Evolutionary conservation across 2,113 vertebrate species (phyloP).

Genomic region (Halcyon senegalensis): DNA sequence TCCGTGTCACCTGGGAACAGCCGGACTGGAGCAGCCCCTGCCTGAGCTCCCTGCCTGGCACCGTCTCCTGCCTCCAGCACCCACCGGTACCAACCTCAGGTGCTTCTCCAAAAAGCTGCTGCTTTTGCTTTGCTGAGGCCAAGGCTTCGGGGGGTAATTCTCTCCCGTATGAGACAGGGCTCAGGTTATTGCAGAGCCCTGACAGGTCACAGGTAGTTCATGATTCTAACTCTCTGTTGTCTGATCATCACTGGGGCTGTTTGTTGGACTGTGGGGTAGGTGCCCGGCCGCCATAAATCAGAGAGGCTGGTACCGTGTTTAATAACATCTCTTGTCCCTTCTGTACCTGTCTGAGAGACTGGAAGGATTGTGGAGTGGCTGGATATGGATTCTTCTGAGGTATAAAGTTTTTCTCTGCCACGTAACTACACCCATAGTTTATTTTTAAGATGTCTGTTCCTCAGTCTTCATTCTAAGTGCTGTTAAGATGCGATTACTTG

Average conservation of each 20-base stretch:
- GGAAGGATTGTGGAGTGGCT: not conserved
- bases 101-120: not conserved
- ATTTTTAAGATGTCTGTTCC: not conserved
- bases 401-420: not conserved
- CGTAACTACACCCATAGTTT: not conserved
- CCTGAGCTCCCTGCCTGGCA: not conserved
- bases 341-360: not conserved
- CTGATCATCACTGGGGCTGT: not conserved
- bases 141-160: not conserved
- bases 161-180: not conserved
- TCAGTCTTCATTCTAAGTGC: not conserved
- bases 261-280: not conserved
- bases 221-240: not conserved
- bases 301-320: not conserved
- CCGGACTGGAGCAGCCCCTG: not conserved
- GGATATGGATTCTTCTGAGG: not conserved
- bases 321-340: not conserved
- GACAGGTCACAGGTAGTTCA: not conserved
- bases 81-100: not conserved
- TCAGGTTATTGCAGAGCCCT: not conserved
- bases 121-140: not conserved
- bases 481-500: not conserved
- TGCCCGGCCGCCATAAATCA: fast-evolving
- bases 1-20: not conserved
- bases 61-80: not conserved